Evolutionary conservation across 2,113 vertebrate genomes (phyloP).

Genomic region (Cromileptes altivelis): DNA sequence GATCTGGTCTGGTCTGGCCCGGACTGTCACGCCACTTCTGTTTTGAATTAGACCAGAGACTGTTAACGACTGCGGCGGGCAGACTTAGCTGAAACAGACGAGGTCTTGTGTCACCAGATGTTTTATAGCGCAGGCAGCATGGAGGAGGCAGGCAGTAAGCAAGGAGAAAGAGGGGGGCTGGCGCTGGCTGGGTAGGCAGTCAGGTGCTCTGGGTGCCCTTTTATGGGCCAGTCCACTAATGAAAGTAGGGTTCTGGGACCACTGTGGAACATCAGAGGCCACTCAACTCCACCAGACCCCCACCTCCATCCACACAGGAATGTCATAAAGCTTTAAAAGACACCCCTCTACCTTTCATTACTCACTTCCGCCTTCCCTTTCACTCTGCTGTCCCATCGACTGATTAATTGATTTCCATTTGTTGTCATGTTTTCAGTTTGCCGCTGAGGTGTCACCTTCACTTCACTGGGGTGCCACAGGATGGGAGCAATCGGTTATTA

Average conservation of each 20-base stretch:
- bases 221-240: conserved; percentile 90
- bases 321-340: conserved; percentile 95
- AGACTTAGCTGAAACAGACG: conserved; percentile 77
- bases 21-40: conserved; percentile 64
- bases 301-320: conserved; percentile 89
- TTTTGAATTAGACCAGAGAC: conserved; percentile 76
- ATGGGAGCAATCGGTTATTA: conserved; percentile 36
- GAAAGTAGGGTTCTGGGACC: conserved; percentile 89
- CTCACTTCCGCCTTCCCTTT: conserved; percentile 84
- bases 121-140: conserved; percentile 77
- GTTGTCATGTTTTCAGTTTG: conserved; percentile 71
- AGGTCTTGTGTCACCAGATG: conserved; percentile 81
- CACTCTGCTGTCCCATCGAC: conserved; percentile 24
- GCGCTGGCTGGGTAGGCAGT: conserved; percentile 89
- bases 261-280: conserved; percentile 93
- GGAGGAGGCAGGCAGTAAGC: conserved; percentile 68
- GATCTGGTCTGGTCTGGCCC: conserved; percentile 50
- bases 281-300: conserved; percentile 87
- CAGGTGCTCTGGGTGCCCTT: conserved; percentile 88
- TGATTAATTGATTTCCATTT: conserved; percentile 91
- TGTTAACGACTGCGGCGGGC: conserved; percentile 73
- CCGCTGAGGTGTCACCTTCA: conserved; percentile 36
- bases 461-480: conserved; percentile 25
- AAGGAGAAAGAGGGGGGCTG: conserved; percentile 64
- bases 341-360: conserved; percentile 88